phyloP scores from a whole-genome alignment of 2,888 invertebrate species.

The Pollenia labialis region DNA sequence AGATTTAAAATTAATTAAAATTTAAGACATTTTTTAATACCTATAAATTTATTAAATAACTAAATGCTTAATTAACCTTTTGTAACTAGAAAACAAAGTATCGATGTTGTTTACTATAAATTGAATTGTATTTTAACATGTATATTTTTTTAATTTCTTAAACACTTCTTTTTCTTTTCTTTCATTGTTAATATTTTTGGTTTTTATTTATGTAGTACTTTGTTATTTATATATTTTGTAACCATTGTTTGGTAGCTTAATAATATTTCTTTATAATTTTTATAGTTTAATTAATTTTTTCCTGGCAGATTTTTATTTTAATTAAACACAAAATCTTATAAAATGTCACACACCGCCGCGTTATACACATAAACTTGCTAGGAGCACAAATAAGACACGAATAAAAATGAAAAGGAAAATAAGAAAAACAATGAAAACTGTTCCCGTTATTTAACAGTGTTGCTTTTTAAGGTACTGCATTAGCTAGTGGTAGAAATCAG shows the following conservation, averaged over 20 bases:
- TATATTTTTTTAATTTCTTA: constrained; percentile 15
- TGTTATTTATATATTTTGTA: background rate
- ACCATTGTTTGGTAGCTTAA: background rate
- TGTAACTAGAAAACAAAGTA: too few species aligned
- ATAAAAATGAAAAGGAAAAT: constrained; percentile 46
- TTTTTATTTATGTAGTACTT: background rate
- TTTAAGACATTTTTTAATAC: background rate
- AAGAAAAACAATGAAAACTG: constrained; percentile 57
- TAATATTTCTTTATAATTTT: constrained; percentile 6
- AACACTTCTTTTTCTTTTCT: constrained; percentile 11
- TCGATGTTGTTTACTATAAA: background rate
- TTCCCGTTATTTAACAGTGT: constrained; percentile 25
- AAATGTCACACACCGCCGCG: constrained; percentile 58
- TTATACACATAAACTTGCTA: constrained; percentile 59
- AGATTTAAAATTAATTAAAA: constrained; percentile 25
- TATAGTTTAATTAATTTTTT: constrained; percentile 49
- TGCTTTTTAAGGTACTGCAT: background rate
- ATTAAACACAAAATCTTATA: constrained; percentile 27
- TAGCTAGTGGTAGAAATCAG: too few species aligned
- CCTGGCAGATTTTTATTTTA: constrained; percentile 37
- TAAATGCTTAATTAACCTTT: background rate
- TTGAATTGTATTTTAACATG: background rate
- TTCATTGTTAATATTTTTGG: background rate
- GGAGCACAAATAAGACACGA: constrained; percentile 51
- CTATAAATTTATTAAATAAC: background rate